A percentile compares a stretch with the other conserved stretches of the same genome.
phyloP scores from a whole-genome alignment of 2,797 vertebrate species.

The Falco naumanni region DNA sequence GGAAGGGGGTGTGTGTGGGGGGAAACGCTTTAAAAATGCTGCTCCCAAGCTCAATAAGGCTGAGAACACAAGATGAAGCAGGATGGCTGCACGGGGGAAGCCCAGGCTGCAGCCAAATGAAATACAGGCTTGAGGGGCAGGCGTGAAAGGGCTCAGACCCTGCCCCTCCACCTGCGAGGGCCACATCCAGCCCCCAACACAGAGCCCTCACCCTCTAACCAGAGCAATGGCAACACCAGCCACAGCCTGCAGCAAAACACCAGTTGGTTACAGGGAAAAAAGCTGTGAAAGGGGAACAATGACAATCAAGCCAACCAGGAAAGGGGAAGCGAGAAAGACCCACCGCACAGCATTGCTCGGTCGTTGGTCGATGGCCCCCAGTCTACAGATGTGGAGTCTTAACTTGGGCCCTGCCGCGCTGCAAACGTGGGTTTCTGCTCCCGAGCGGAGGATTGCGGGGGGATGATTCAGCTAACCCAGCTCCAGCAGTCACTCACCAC shows the following conservation, averaged over 20 bases:
- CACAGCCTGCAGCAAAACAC: neutral
- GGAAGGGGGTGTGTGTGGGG: too few species aligned
- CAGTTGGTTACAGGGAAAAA: fast-evolving
- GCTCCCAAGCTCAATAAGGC: neutral
- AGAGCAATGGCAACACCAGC: fast-evolving
- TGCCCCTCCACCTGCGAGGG: neutral
- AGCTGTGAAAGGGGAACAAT: neutral
- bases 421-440: neutral
- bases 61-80: neutral
- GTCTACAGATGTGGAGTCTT: neutral
- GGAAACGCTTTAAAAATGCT: neutral
- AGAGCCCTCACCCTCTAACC: neutral
- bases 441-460: fast-evolving
- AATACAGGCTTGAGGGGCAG: fast-evolving
- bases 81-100: too few species aligned
- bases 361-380: fast-evolving
- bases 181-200: fast-evolving
- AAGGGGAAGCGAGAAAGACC: neutral
- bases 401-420: fast-evolving
- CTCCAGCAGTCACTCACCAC: neutral
- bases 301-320: neutral
- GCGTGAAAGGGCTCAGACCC: neutral
- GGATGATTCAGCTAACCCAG: neutral
- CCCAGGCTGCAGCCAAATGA: fast-evolving
- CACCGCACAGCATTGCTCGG: fast-evolving